Base-by-base conservation (phyloP, 2,888 invertebrate species). In the Odontothrips loti region DNA sequence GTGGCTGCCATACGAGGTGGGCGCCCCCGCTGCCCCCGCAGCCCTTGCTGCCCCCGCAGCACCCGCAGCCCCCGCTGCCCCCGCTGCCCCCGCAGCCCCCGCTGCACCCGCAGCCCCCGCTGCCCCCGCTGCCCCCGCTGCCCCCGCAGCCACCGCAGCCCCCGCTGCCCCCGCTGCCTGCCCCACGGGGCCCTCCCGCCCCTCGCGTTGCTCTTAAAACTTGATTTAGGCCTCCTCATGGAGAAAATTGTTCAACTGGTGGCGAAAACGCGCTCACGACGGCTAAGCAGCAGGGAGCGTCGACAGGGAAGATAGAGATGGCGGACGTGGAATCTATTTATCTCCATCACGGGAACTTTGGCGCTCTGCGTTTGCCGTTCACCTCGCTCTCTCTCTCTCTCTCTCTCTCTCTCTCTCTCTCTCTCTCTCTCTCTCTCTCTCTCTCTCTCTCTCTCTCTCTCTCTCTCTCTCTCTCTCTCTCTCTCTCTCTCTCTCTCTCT, bases 171-270 rank as follows among this genome's bases (percentile, higher is more conserved):
- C 68, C 23, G 23, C 20, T 68, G 23, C 9, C n/a, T n/a, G 68
- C 51, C 51, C 51, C 51, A 12, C 10, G 48, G 48, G 10, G 48
- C 48, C 48, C 48, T 12, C 68, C 11, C 68, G 68, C 68, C 23
- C 51, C 51, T n/a, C n/a, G n/a, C n/a, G n/a, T n/a, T 17, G 51
- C 68, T 68, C 68, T 23, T 68, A 68, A 68, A 68, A 68, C 68
- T 68, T 68, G 68, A 68, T 68, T 68, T 68, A 68, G 68, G 68
- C 68, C 23, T 51, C 51, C 51, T 68, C 68, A 68, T 23, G 68
- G 68, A 68, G 68, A 68, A 68, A 68, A 68, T 68, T 68, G 68
- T 68, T 68, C 68, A 68, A 68, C 68, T 68, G 68, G 68, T 68
- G 68, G 68, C 10, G 68, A 68, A 68, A 68, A 68, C 68, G 68